Evolutionary conservation across 1,140 invertebrate genomes (phyloP), one percentile per base, ranked within the genome.

Genomic region (Plectrocnemia conspersa): DNA sequence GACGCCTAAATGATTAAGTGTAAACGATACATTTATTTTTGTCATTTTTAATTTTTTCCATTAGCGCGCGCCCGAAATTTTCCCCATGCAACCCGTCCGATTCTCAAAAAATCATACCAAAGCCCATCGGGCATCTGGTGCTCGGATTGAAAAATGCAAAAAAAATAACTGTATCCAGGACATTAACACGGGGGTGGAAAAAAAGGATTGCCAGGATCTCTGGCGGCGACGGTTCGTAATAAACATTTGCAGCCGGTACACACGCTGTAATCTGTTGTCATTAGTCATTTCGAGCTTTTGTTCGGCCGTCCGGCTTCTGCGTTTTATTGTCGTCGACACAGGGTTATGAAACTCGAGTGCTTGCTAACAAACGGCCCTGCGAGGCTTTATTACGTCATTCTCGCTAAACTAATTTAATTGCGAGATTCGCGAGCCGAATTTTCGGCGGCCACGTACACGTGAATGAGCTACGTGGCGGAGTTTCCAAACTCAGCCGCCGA

Each of bases 251-350:
- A 38, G 49, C 50, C 22, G 36, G 29, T 32, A 33, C 29, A 40
- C 10, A 15, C 19, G 29, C 21, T 23, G 18, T 56, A 60, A 60
- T 60, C 58, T 56, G 19, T 35, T 41, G 54, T 56, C 58, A 60
- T 60, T 60, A 60, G 53, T 60, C 58, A 60, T 60, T 59, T 60
- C 29, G 45, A 15, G 42, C 53, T 50, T 52, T 60, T 60, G 58
- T 60, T 29, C 42, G 41, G 53, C 53, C 23, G 42, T 53, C 48
- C 38, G 25, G 35, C 53, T 48, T 32, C 53, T 60, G 58, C 48
- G 35, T 56, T 60, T 60, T 60, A 60, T 60, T 60, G 49, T 54
- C 32, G 21, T 7, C 38, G 40, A n/a, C n/a, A 49, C 47, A 50
- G 54, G 54, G 47, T 40, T 57, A 52, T 59, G 52, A 55, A 52